Evolutionary conservation across 1,140 invertebrate species (phyloP), one percentile per base, ranked within the genome.

Genomic region (Antheraea mylitta): DNA sequence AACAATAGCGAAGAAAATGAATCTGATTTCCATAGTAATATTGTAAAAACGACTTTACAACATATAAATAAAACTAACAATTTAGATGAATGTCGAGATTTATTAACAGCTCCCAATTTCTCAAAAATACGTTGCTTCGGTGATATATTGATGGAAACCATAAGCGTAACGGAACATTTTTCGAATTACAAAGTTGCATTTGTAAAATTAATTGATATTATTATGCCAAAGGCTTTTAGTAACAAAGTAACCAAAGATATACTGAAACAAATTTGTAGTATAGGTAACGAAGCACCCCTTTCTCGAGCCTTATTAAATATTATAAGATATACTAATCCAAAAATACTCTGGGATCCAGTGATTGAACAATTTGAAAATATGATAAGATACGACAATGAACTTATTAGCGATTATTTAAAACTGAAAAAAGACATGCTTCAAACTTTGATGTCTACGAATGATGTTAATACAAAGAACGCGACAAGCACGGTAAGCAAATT

Each of bases 261-360:
- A 37, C 36, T 63, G 7, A 63, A 63, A n/a, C 30, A 63, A 63
- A 63, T 63, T 63, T 63, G 61, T 36, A 37, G 7, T 3, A 37
- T 30, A 37, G 11, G 7, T 10, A n/a, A 13, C n/a, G 19, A 36
- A 37, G 16, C 19, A 11, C 7, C 19, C 6, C 37, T 63, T 8
- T n/a, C 30, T 8, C 13, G 37, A 11, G 11, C 61, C 5, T 30
- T 36, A 16, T 7, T 63, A 7, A 30, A 63, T 37, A 7, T 63
- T 6, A 63, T 63, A n/a, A 30, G 13, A 16, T 13, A 37, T 3
- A 37, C 61, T n/a, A 13, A 37, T 63, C 16, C 19, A 63, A 16
- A 16, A 63, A 63, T 63, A 63, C 36, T 63, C 22, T 8, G 36
- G 36, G 16, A 63, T 37, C 61, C 61, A n/a, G 4, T 37, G 30